phyloP scores from a whole-genome alignment of 2,797 vertebrate genomes.

The Cyclura pinguis region DNA sequence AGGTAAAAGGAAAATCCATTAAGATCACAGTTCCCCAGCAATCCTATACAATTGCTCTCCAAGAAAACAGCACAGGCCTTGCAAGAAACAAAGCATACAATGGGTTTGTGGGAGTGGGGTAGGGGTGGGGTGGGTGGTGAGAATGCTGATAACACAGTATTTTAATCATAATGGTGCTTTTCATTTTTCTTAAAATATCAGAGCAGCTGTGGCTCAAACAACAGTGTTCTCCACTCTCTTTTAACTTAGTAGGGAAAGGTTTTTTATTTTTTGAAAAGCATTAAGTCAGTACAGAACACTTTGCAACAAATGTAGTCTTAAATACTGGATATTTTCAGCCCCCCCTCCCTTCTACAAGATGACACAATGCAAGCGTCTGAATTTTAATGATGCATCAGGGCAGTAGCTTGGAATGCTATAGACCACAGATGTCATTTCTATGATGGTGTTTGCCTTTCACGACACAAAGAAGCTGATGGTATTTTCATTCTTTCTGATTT shows the following conservation, averaged over 20 bases:
- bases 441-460: not conserved
- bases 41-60: not conserved
- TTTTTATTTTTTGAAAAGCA: not conserved
- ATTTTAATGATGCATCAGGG: not conserved
- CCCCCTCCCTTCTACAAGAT: not conserved
- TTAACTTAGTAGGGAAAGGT: conserved; percentile 13
- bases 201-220: conserved; percentile 37
- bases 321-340: conserved; percentile 17
- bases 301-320: conserved; percentile 16
- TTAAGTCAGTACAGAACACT: not conserved
- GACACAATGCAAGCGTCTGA: conserved; percentile 9
- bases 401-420: not conserved
- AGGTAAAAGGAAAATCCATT: not conserved
- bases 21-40: not conserved
- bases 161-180: conserved; percentile 19
- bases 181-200: conserved; percentile 31
- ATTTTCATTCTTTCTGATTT: conserved; percentile 8
- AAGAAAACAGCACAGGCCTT: not conserved
- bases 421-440: not conserved
- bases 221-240: conserved; percentile 12
- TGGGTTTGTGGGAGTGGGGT: not conserved
- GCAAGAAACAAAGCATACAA: not conserved
- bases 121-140: not conserved
- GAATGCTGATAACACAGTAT: conserved; percentile 26
- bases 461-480: not conserved